A percentile compares a stretch with the other conserved stretches of the same genome.
These are phyloP conservation scores for Mimumesa dahlbomi DNA, from an alignment of 2,888 invertebrate genomes.

Conservation along the genomic window DNA sequence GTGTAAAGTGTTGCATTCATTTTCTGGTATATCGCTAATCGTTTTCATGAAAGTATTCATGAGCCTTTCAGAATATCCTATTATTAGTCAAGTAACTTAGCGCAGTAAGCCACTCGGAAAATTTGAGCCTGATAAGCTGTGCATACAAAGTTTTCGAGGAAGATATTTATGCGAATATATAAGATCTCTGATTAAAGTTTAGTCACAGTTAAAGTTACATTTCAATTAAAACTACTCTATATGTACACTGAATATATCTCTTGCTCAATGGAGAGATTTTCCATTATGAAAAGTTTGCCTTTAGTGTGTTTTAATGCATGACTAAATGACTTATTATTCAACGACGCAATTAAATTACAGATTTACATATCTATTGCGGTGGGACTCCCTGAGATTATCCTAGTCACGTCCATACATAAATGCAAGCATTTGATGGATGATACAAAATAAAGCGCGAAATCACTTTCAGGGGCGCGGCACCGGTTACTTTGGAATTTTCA, in stretches of 20 bases:
- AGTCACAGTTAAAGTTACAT: slow-evolving; percentile 20
- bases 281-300: slow-evolving; percentile 49
- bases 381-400: slow-evolving; percentile 46
- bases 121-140: slow-evolving; percentile 15
- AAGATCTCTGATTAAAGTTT: slow-evolving; percentile 49
- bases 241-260: slow-evolving; percentile 27
- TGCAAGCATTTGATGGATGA: slow-evolving; percentile 54
- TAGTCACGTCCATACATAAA: slow-evolving; percentile 52
- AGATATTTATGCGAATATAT: slow-evolving; percentile 39
- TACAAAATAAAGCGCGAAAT: slow-evolving; percentile 23
- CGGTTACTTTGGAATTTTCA: not conserved
- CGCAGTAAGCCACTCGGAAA: slow-evolving; percentile 27
- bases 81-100: slow-evolving; percentile 33
- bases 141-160: slow-evolving; percentile 13
- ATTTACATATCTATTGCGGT: slow-evolving; percentile 59
- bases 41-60: slow-evolving; percentile 36
- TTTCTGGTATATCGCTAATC: slow-evolving; percentile 28
- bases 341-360: slow-evolving; percentile 61
- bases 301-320: slow-evolving; percentile 43
- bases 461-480: not conserved
- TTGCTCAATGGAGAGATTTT: slow-evolving; percentile 39
- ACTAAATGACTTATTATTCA: slow-evolving; percentile 60
- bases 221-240: slow-evolving; percentile 34
- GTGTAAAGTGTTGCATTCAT: slow-evolving; percentile 3
- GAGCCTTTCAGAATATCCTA: slow-evolving; percentile 14